Evolutionary conservation across 1,140 invertebrate species (phyloP).

Genomic region (Vanessa atalanta): DNA sequence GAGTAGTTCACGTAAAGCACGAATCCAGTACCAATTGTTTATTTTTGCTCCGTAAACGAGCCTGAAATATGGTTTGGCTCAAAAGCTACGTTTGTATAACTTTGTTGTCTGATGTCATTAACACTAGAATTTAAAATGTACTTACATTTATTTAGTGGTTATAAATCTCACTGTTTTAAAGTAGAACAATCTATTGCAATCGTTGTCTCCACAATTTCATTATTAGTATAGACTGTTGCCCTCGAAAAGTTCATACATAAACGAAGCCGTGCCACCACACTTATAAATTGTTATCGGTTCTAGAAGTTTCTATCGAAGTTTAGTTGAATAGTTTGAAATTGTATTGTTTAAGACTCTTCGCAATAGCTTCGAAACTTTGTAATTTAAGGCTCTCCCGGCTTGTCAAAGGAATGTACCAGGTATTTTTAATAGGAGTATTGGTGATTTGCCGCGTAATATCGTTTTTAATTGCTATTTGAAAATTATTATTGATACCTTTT

Average conservation of each 20-base stretch:
- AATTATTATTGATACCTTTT: not conserved
- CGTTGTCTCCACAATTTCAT: not conserved
- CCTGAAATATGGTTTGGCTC: no score
- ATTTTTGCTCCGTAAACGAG: no score
- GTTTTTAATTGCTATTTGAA: conserved; percentile 20
- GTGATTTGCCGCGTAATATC: conserved; percentile 17
- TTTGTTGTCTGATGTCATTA: no score
- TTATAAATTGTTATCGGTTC: conserved; percentile 26
- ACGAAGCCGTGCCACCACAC: conserved; percentile 10
- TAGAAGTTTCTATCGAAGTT: conserved; percentile 24
- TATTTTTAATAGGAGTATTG: conserved; percentile 11
- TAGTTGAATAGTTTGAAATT: conserved; percentile 29
- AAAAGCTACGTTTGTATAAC: no score
- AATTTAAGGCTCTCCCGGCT: conserved; percentile 16
- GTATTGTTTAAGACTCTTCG: conserved; percentile 29
- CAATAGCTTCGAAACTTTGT: conserved; percentile 19
- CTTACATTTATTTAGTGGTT: no score
- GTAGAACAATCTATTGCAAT: not conserved
- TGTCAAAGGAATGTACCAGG: conserved; percentile 26
- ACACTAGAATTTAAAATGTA: no score
- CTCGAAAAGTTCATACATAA: conserved; percentile 17
- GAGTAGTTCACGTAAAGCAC: no score
- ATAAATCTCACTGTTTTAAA: no score
- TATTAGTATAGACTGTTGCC: not conserved
- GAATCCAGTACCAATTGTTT: no score